phyloP scores from a whole-genome alignment of 2,888 invertebrate genomes.

The Noctua fimbriata region DNA sequence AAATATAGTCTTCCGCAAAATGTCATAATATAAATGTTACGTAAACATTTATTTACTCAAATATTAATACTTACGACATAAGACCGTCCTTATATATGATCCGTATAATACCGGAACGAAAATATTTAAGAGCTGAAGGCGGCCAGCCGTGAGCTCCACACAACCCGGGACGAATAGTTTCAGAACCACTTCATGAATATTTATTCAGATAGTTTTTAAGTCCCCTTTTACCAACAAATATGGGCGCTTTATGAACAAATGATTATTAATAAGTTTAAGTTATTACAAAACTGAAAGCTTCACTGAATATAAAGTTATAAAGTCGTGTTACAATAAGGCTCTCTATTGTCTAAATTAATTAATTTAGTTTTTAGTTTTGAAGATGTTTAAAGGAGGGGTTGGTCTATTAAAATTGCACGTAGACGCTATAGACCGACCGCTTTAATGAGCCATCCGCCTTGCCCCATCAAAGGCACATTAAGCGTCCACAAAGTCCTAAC shows the following conservation, averaged over 20 bases:
- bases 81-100: neutral
- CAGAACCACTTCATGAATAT: conserved; percentile 39
- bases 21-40: neutral
- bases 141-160: conserved; percentile 4
- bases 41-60: neutral
- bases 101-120: conserved; percentile 15
- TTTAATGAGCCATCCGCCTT: too few species aligned
- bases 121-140: conserved; percentile 13
- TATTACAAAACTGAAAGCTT: conserved; percentile 7
- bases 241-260: conserved; percentile 16
- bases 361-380: neutral
- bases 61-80: neutral
- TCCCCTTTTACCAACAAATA: conserved; percentile 35
- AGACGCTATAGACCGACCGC: neutral
- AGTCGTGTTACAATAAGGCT: conserved; percentile 4
- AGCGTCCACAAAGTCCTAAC: too few species aligned
- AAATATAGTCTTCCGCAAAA: neutral
- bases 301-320: conserved; percentile 4
- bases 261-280: conserved; percentile 27
- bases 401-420: neutral
- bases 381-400: neutral
- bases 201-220: conserved; percentile 49
- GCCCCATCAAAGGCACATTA: too few species aligned
- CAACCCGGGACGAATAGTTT: conserved; percentile 41
- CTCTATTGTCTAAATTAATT: neutral